Evolutionary conservation across 2,797 vertebrate genomes (phyloP).

Genomic region (Steatocranus sp.): DNA sequence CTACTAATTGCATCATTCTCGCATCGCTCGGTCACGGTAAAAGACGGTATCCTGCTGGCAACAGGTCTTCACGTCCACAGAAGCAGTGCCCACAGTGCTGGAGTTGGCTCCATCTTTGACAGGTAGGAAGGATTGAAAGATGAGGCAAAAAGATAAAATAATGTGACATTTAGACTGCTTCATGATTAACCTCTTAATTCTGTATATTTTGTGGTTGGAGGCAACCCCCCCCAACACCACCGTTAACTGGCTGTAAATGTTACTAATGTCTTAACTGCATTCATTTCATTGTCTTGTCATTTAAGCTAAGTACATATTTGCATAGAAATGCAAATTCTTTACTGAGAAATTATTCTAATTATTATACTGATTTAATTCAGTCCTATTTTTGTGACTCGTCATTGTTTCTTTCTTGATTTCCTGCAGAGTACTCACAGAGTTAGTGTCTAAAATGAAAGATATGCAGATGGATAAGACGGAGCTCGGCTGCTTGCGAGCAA

Average conservation of each 20-base stretch:
- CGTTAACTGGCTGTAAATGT: neutral
- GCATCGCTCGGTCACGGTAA: conserved; percentile 92
- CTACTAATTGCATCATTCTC: conserved; percentile 96
- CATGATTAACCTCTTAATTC: neutral
- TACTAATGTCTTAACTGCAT: neutral
- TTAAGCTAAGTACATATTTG: neutral
- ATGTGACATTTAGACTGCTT: neutral
- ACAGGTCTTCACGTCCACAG: conserved; percentile 93
- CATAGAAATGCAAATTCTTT: neutral
- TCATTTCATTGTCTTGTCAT: neutral
- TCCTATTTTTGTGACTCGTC: neutral
- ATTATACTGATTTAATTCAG: neutral
- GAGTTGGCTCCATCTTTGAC: conserved; percentile 96
- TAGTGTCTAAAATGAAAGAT: conserved; percentile 98
- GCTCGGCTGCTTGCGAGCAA: conserved; percentile 91
- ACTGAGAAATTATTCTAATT: neutral
- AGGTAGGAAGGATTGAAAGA: conserved; percentile 67
- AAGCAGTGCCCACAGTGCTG: conserved; percentile 94
- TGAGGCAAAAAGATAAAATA: neutral
- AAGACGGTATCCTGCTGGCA: conserved; percentile 92
- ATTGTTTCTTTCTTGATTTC: neutral
- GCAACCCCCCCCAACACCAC: neutral
- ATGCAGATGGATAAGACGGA: conserved; percentile 99
- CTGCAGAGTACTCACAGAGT: conserved; percentile 89
- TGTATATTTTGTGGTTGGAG: accelerated